Conservation (phyloP, 2,888 invertebrate genomes). For the Dynastes grantii region DNA sequence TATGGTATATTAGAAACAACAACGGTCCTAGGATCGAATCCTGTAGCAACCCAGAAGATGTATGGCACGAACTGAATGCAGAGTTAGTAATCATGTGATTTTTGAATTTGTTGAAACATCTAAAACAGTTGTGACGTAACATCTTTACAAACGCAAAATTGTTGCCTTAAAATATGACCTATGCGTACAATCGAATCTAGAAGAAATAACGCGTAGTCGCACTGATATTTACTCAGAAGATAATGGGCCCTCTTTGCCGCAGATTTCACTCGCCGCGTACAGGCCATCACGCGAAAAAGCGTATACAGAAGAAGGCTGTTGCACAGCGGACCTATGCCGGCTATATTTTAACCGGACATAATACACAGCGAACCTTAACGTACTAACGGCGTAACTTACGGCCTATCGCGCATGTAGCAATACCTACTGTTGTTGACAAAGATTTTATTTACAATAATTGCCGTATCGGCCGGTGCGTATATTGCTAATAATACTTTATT, state of each 20-base stretch:
- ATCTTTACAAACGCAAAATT: too few species aligned
- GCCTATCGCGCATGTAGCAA: constrained; percentile 52
- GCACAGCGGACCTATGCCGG: constrained; percentile 6
- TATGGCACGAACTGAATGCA: too few species aligned
- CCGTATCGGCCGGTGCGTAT: constrained; percentile 53
- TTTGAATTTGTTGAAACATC: too few species aligned
- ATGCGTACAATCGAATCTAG: not conserved
- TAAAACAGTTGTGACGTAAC: too few species aligned
- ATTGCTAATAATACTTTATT: constrained; percentile 49
- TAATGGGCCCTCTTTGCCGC: constrained; percentile 25
- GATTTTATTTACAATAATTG: constrained; percentile 58
- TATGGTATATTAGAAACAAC: too few species aligned
- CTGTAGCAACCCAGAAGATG: too few species aligned
- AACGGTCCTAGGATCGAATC: too few species aligned
- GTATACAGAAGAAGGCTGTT: not conserved
- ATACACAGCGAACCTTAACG: constrained; percentile 31
- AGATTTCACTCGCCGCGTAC: constrained; percentile 25
- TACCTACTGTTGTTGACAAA: constrained; percentile 56
- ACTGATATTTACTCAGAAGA: constrained; percentile 12
- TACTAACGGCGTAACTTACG: constrained; percentile 47
- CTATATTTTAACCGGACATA: constrained; percentile 43
- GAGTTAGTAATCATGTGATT: too few species aligned
- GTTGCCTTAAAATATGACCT: too few species aligned
- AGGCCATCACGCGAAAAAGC: not conserved
- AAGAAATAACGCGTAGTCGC: constrained; percentile 18